phyloP scores from a whole-genome alignment of 1,140 invertebrate genomes.

The Zophobas morio region DNA sequence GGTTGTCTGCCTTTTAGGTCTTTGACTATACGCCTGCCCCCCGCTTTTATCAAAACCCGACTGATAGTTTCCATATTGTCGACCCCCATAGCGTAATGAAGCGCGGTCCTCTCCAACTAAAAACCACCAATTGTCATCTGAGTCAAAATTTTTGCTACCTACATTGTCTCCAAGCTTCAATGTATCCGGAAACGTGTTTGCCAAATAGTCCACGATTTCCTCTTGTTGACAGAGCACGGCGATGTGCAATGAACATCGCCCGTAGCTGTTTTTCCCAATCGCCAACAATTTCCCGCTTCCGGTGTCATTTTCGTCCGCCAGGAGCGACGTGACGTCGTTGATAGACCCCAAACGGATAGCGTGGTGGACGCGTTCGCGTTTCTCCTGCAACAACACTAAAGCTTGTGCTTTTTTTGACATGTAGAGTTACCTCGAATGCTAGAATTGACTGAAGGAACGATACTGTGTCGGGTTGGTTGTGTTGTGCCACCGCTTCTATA shows the following conservation, averaged over 20 bases:
- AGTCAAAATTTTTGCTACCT: slow-evolving; percentile 65
- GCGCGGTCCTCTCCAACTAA: slow-evolving; percentile 86
- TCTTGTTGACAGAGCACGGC: slow-evolving; percentile 86
- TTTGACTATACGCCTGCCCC: slow-evolving; percentile 85
- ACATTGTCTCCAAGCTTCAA: slow-evolving; percentile 88
- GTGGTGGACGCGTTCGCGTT: slow-evolving; percentile 82
- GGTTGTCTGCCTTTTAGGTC: slow-evolving; percentile 91
- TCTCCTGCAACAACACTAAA: slow-evolving; percentile 70
- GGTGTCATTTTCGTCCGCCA: slow-evolving; percentile 72
- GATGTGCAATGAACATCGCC: slow-evolving; percentile 83
- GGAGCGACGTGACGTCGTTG: slow-evolving; percentile 72
- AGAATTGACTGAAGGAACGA: slow-evolving; percentile 78
- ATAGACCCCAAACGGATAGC: slow-evolving; percentile 80
- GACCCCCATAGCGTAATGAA: slow-evolving; percentile 93
- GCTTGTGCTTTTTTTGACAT: not conserved
- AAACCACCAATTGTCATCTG: slow-evolving; percentile 54
- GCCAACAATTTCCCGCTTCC: slow-evolving; percentile 78
- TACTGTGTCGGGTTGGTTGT: slow-evolving; percentile 76
- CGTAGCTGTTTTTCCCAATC: slow-evolving; percentile 81
- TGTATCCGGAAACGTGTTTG: slow-evolving; percentile 79
- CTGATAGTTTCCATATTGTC: slow-evolving; percentile 86
- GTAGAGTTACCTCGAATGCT: slow-evolving; percentile 78
- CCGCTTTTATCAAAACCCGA: slow-evolving; percentile 83
- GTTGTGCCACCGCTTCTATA: slow-evolving; percentile 76
- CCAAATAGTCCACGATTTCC: slow-evolving; percentile 82